Evolutionary conservation across 2,797 vertebrate genomes (phyloP).

Genomic region (Fringilla coelebs): DNA sequence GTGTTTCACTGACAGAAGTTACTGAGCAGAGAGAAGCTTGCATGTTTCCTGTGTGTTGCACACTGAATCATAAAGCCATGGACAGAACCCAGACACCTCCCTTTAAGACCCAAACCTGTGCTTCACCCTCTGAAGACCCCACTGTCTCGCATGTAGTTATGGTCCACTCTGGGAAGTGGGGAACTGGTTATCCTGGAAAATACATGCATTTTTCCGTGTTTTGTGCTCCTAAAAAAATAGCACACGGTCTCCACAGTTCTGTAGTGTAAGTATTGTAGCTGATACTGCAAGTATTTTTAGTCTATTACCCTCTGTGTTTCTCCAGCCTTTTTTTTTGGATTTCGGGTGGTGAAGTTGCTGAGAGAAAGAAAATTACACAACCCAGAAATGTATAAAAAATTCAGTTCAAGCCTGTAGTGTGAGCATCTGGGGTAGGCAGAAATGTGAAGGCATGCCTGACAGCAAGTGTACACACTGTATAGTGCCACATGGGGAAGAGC

Average conservation of each 20-base stretch:
- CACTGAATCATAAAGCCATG: background rate
- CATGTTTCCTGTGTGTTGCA: background rate
- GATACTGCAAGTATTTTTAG: background rate
- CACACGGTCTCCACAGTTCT: background rate
- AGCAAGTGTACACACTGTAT: background rate
- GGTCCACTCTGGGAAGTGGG: background rate
- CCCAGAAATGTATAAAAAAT: background rate
- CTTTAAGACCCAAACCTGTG: background rate
- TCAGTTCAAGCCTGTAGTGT: background rate
- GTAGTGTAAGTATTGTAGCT: background rate
- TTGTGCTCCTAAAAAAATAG: background rate
- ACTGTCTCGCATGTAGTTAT: background rate
- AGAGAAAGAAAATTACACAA: background rate
- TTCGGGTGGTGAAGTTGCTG: background rate
- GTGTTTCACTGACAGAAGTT: background rate
- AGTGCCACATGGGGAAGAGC: background rate
- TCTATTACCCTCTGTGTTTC: background rate
- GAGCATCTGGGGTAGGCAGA: slow-evolving; percentile 1
- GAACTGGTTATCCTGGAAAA: background rate
- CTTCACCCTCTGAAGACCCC: background rate
- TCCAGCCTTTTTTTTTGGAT: background rate
- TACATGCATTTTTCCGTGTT: background rate
- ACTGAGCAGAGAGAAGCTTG: background rate
- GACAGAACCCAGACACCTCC: background rate
- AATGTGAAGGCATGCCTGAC: slow-evolving; percentile 12